phyloP scores from a whole-genome alignment of 2,113 vertebrate species.

The Cnemophilus loriae region DNA sequence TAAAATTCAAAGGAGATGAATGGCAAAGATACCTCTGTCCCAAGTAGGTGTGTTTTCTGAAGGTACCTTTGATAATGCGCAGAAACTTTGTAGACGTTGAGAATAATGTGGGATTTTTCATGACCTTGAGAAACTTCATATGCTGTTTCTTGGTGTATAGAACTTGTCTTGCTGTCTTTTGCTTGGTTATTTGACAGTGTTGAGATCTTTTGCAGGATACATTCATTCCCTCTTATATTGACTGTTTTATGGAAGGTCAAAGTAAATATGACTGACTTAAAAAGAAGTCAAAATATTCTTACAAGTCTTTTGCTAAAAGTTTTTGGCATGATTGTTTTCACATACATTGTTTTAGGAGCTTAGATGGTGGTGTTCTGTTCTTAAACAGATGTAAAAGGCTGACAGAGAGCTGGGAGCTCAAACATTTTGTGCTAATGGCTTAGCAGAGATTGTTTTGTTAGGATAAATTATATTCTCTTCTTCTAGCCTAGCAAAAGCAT shows the following conservation, averaged over 20 bases:
- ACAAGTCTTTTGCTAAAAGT: not conserved
- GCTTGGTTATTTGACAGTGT: not conserved
- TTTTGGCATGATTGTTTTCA: not conserved
- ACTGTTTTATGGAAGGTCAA: not conserved
- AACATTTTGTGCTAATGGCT: not conserved
- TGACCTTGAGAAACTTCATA: not conserved
- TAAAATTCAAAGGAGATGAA: not conserved
- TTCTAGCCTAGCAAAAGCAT: not conserved
- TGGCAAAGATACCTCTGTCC: not conserved
- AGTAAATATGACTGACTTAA: not conserved
- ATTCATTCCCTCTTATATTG: not conserved
- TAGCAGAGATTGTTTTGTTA: not conserved
- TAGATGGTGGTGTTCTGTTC: not conserved
- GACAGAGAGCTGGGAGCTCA: not conserved
- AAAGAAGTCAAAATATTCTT: not conserved
- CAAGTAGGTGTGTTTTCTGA: not conserved
- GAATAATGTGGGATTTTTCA: not conserved
- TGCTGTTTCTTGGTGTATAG: not conserved
- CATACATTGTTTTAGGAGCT: not conserved
- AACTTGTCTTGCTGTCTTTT: not conserved
- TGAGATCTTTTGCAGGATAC: not conserved
- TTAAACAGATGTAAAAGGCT: not conserved
- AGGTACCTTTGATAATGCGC: not conserved
- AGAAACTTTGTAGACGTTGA: not conserved
- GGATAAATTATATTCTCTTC: not conserved